Percentiles rank a stretch among this genome's conserved stretches.
phyloP scores from a whole-genome alignment of 2,888 invertebrate species.

The Baronia brevicornis region DNA sequence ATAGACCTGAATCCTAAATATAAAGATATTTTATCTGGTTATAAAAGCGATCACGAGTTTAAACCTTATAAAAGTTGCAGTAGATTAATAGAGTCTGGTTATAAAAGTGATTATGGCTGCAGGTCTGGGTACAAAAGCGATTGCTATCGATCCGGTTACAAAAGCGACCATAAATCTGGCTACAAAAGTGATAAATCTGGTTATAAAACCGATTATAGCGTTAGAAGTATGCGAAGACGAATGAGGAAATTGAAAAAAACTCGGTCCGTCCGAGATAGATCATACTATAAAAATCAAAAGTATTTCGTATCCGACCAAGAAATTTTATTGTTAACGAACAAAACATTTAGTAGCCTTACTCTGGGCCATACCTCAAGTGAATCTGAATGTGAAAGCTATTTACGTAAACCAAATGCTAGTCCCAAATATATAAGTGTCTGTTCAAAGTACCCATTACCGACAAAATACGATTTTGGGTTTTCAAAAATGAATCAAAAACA shows the following conservation, averaged over 20 bases:
- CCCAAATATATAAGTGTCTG: conserved; percentile 66
- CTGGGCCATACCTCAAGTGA: conserved; percentile 75
- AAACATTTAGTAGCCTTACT: conserved; percentile 70
- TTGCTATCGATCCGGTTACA: conserved; percentile 74
- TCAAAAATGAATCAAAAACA: conserved; percentile 55
- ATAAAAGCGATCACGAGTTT: conserved; percentile 76
- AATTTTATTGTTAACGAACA: conserved; percentile 72
- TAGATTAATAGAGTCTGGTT: conserved; percentile 73
- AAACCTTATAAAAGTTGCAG: conserved; percentile 71
- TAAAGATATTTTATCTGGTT: conserved; percentile 75
- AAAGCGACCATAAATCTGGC: conserved; percentile 77
- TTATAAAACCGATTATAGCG: conserved; percentile 76
- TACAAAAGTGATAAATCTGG: conserved; percentile 78
- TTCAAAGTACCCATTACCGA: conserved; percentile 56
- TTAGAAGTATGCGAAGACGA: conserved; percentile 61
- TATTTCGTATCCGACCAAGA: conserved; percentile 76
- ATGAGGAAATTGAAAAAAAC: conserved; percentile 70
- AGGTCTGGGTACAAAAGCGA: conserved; percentile 70
- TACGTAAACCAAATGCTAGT: conserved; percentile 54
- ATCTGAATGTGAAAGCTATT: conserved; percentile 64
- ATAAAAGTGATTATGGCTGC: conserved; percentile 77
- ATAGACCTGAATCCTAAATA: conserved; percentile 79
- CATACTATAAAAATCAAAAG: conserved; percentile 72
- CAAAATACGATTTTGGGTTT: conserved; percentile 57
- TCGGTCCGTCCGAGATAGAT: conserved; percentile 64